These are phyloP conservation scores for Cercopithecus neglectus DNA, from an alignment of 2,797 vertebrate genomes.

Conservation along the genomic window DNA sequence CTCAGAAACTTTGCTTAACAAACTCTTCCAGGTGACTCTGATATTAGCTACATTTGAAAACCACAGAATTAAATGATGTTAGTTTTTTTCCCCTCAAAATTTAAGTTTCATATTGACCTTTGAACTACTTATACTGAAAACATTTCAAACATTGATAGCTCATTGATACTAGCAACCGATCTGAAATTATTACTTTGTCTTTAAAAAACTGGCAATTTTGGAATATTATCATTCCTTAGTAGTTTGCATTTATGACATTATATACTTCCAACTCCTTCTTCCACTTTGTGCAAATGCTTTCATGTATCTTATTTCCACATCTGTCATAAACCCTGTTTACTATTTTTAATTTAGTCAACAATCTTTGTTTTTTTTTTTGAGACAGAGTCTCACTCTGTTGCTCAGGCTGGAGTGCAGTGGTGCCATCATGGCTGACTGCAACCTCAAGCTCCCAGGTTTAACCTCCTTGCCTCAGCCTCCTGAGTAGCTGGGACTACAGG, in stretches of 20 bases:
- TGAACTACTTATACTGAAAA: rapidly evolving
- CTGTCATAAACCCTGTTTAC: neutral
- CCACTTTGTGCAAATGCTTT: too few relatives aligned
- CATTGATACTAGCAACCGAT: rapidly evolving
- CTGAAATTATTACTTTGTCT: neutral
- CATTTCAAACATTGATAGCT: neutral
- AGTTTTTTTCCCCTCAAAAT: too few relatives aligned
- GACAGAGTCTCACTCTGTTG: too few relatives aligned
- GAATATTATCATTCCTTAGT: rapidly evolving
- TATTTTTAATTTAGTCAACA: neutral
- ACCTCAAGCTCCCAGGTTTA: too few relatives aligned
- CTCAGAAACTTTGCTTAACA: neutral
- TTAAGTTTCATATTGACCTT: neutral
- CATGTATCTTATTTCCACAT: neutral
- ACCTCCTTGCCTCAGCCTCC: too few relatives aligned
- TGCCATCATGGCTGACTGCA: too few relatives aligned
- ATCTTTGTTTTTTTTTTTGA: neutral
- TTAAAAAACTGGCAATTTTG: neutral
- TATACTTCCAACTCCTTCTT: rapidly evolving
- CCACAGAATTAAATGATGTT: too few relatives aligned
- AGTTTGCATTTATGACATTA: rapidly evolving
- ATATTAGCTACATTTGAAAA: neutral
- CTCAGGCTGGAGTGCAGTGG: too few relatives aligned
- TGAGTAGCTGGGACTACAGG: too few relatives aligned
- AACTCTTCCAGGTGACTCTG: neutral